phyloP scores from a whole-genome alignment of 2,797 vertebrate genomes.

The Sebastolobus altivelis region DNA sequence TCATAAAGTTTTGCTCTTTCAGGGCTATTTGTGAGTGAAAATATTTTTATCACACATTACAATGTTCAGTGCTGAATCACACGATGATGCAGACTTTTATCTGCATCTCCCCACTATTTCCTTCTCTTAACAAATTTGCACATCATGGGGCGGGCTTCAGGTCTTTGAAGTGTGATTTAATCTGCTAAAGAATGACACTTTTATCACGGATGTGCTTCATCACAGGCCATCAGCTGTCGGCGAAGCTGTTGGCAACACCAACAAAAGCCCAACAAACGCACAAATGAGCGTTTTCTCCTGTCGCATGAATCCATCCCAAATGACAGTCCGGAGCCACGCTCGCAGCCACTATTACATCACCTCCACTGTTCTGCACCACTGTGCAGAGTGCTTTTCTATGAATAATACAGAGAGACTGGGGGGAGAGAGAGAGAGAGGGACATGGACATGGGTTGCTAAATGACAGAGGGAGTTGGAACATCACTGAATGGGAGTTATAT shows the following conservation, averaged over 20 bases:
- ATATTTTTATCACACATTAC: background rate
- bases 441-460: slow-evolving; percentile 56
- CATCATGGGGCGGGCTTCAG: background rate
- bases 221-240: slow-evolving; percentile 10
- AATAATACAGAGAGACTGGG: slow-evolving; percentile 81
- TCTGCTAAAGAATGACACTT: background rate
- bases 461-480: slow-evolving; percentile 32
- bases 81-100: background rate
- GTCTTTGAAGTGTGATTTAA: background rate
- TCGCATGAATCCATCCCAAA: slow-evolving; percentile 72
- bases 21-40: background rate
- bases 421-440: slow-evolving; percentile 40
- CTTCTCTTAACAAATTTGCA: background rate
- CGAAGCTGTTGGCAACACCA: slow-evolving; percentile 22
- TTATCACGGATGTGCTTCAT: background rate
- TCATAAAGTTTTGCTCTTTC: background rate
- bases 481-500: background rate
- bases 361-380: slow-evolving; percentile 78
- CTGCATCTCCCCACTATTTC: background rate
- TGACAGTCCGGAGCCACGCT: slow-evolving; percentile 65
- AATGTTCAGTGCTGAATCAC: background rate
- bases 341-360: slow-evolving; percentile 79
- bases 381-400: slow-evolving; percentile 84
- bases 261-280: slow-evolving; percentile 31
- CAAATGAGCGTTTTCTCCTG: slow-evolving; percentile 42